phyloP scores from a whole-genome alignment of 2,888 invertebrate species.

The Phortica magna region DNA sequence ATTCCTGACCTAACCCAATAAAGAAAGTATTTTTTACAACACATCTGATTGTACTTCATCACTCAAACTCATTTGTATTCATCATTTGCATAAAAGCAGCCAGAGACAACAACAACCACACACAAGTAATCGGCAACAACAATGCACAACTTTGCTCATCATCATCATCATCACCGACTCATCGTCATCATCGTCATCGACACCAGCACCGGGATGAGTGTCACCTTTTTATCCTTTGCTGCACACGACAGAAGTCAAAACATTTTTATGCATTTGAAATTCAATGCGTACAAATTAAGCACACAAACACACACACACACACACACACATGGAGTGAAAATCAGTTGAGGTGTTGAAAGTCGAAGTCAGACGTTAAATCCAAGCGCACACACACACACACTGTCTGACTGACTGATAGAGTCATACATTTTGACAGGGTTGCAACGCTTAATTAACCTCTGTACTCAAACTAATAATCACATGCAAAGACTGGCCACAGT shows the following conservation, averaged over 20 bases:
- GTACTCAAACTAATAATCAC: slow-evolving; percentile 10
- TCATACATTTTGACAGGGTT: background rate
- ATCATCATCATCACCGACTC: background rate
- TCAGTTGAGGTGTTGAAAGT: slow-evolving; percentile 10
- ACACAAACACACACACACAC: background rate
- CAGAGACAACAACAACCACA: background rate
- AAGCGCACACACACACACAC: slow-evolving; percentile 4
- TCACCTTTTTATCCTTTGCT: background rate
- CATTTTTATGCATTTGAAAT: slow-evolving; percentile 1
- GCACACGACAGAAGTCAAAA: background rate
- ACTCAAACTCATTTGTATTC: background rate
- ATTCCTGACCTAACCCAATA: no score
- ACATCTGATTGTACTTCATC: no score
- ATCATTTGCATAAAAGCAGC: background rate
- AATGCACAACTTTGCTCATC: background rate
- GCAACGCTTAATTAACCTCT: background rate
- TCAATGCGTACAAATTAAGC: slow-evolving; percentile 12
- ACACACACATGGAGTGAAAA: background rate
- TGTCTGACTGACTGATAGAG: background rate
- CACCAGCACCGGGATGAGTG: no score
- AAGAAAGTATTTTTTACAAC: no score
- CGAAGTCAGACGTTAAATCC: slow-evolving; percentile 14
- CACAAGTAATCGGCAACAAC: background rate
- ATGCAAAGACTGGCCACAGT: slow-evolving; percentile 9
- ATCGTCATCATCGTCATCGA: background rate